Evolutionary conservation across 2,888 invertebrate genomes (phyloP).

Genomic region (Escarpia spicata): DNA sequence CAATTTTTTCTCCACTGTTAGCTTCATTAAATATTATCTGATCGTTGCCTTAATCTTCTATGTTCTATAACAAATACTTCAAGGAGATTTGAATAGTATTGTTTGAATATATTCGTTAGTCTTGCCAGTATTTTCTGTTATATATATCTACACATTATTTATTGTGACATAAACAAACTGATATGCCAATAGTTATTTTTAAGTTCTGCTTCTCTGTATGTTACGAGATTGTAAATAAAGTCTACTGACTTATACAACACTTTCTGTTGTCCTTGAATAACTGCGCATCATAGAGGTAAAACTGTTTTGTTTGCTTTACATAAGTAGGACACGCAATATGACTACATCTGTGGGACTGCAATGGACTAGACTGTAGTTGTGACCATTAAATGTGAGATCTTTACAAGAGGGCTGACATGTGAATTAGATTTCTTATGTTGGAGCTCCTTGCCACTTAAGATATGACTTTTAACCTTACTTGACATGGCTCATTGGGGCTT

Average conservation of each 20-base stretch:
- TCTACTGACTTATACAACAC: neutral
- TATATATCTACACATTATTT: neutral
- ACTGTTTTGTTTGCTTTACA: neutral
- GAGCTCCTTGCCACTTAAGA: too few relatives aligned
- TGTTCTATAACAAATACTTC: neutral
- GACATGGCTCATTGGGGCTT: too few relatives aligned
- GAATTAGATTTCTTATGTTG: too few relatives aligned
- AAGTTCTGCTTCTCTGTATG: neutral
- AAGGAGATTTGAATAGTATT: neutral
- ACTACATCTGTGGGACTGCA: too few relatives aligned
- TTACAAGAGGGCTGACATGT: too few relatives aligned
- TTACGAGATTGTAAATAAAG: slow-evolving; percentile 4
- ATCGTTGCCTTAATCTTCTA: neutral
- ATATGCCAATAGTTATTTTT: neutral
- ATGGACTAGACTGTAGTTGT: too few relatives aligned
- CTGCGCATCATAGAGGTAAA: neutral
- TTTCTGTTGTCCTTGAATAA: neutral
- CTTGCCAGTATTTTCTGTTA: neutral
- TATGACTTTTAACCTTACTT: too few relatives aligned
- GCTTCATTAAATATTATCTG: neutral
- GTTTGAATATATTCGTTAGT: neutral
- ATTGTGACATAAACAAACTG: neutral
- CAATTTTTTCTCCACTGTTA: neutral
- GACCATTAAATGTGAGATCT: too few relatives aligned
- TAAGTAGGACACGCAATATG: neutral